Percentiles rank a stretch among this genome's conserved stretches.
Evolutionary conservation across 1,140 invertebrate genomes (phyloP).

Genomic region (Drosophila santomea): DNA sequence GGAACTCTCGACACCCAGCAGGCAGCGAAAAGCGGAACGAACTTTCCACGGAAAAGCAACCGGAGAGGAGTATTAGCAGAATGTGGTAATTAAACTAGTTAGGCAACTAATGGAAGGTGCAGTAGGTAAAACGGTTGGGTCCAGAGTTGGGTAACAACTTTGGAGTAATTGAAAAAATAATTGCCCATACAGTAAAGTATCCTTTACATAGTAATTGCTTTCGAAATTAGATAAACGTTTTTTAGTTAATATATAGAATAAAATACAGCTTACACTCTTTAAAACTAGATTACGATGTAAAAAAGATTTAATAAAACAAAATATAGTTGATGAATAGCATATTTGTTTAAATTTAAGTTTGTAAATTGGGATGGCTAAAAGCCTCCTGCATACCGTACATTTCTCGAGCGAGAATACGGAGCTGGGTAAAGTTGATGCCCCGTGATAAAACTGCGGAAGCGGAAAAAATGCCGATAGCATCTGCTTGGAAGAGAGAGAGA

Average conservation of each 20-base stretch:
- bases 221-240: not conserved
- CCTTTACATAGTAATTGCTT: not conserved
- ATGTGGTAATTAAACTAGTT: slow-evolving; percentile 44
- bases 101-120: slow-evolving; percentile 32
- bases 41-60: slow-evolving; percentile 22
- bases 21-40: slow-evolving; percentile 20
- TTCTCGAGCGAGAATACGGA: not conserved
- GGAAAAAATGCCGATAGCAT: slow-evolving; percentile 78
- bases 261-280: too few relatives aligned
- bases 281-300: too few relatives aligned
- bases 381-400: not conserved
- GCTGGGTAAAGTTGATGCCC: slow-evolving; percentile 52
- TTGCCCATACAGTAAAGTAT: slow-evolving; percentile 3
- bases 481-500: not conserved
- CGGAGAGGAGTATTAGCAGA: slow-evolving; percentile 1
- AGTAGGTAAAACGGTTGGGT: slow-evolving; percentile 8
- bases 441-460: slow-evolving; percentile 80
- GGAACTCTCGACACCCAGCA: slow-evolving; percentile 38
- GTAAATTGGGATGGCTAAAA: not conserved
- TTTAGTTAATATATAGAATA: too few relatives aligned
- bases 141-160: slow-evolving; percentile 19
- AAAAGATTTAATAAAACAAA: too few relatives aligned
- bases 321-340: too few relatives aligned
- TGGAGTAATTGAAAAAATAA: slow-evolving; percentile 35
- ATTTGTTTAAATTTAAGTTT: too few relatives aligned